Conservation (phyloP, 2,113 vertebrate species). For the Ifrita kowaldi region DNA sequence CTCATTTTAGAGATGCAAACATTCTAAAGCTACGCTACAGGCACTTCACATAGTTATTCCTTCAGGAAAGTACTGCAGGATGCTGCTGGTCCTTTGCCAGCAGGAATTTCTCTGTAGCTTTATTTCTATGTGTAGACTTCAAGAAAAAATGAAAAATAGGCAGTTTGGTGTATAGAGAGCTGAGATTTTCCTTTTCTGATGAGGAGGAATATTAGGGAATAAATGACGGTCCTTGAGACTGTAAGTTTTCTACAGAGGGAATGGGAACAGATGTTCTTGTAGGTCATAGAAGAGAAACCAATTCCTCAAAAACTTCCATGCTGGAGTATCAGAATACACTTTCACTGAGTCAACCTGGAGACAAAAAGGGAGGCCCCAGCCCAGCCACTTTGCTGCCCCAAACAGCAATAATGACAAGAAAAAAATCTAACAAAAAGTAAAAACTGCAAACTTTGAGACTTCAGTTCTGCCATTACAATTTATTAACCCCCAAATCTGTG, state of each 20-base stretch:
- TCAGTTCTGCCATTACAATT: background rate
- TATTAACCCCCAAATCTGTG: background rate
- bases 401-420: background rate
- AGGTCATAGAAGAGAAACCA: background rate
- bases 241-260: background rate
- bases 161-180: background rate
- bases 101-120: background rate
- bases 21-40: background rate
- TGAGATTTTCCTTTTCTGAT: background rate
- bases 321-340: background rate
- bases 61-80: background rate
- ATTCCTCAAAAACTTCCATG: background rate
- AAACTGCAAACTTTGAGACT: background rate
- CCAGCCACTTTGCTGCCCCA: background rate
- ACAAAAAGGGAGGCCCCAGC: background rate
- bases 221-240: background rate
- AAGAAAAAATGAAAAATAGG: background rate
- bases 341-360: background rate
- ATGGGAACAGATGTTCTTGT: background rate
- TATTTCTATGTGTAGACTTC: background rate
- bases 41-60: background rate
- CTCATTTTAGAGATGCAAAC: background rate
- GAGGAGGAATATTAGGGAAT: background rate
- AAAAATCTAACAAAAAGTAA: background rate
- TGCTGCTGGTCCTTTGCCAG: background rate